Conservation (phyloP, 2,888 invertebrate species). For the Athripsodes cinereus region DNA sequence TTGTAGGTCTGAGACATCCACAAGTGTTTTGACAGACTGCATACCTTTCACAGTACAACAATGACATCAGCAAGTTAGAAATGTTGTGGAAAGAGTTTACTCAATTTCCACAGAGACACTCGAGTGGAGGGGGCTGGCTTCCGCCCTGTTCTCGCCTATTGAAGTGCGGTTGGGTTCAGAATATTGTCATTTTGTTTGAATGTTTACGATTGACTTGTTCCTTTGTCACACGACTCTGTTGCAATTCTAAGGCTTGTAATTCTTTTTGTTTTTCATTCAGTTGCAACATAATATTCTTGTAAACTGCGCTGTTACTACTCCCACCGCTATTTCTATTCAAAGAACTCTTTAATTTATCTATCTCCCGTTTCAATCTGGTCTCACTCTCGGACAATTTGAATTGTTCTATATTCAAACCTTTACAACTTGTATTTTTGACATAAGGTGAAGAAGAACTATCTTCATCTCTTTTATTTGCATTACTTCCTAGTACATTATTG, state of each 20-base stretch:
- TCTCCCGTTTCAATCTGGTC: conserved; percentile 59
- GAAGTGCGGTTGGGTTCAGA: no score
- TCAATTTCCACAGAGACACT: no score
- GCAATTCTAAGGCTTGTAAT: conserved; percentile 51
- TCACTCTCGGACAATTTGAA: conserved; percentile 69
- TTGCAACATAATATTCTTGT: conserved; percentile 56
- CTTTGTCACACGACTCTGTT: conserved; percentile 57
- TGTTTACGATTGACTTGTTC: conserved; percentile 68
- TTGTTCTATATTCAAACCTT: conserved; percentile 66
- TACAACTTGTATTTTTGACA: conserved; percentile 52
- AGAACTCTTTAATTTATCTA: conserved; percentile 58
- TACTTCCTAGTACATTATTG: conserved; percentile 52
- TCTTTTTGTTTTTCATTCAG: conserved; percentile 57
- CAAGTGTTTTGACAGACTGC: no score
- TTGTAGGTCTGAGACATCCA: no score
- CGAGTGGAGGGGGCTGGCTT: no score
- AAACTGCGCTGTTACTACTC: conserved; percentile 49
- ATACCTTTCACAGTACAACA: no score
- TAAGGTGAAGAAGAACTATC: conserved; percentile 29
- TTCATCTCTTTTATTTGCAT: conserved; percentile 16
- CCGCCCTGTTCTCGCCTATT: no score
- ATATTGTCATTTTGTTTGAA: conserved; percentile 69
- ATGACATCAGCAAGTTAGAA: no score
- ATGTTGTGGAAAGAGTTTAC: no score
- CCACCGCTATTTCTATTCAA: conserved; percentile 53